Evolutionary conservation across 2,888 invertebrate species (phyloP).

Genomic region (Diaprepes abbreviatus): DNA sequence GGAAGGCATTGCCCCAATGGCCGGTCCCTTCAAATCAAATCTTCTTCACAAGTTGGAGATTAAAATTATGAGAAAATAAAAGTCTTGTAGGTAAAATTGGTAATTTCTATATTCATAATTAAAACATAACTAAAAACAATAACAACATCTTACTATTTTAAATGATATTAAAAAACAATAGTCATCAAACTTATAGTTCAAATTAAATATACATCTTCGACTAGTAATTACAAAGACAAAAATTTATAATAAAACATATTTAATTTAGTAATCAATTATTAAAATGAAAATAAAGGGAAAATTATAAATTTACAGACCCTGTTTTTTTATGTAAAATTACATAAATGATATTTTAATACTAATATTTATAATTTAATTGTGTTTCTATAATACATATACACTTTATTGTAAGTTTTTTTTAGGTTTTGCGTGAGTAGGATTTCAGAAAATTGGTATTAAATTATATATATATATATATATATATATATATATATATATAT

Average conservation of each 20-base stretch:
- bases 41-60: too few relatives aligned
- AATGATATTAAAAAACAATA: conserved; percentile 21
- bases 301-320: conserved; percentile 21
- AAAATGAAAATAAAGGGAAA: neutral
- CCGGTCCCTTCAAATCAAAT: too few relatives aligned
- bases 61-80: too few relatives aligned
- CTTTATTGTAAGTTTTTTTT: conserved; percentile 11
- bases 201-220: conserved; percentile 14
- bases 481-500: too few relatives aligned
- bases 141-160: conserved; percentile 20
- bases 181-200: conserved; percentile 15
- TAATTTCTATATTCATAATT: conserved; percentile 14
- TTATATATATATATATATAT: too few relatives aligned
- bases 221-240: conserved; percentile 27
- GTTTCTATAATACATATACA: conserved; percentile 5
- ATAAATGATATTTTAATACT: conserved; percentile 24
- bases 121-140: conserved; percentile 20
- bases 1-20: too few relatives aligned
- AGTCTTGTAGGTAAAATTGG: neutral
- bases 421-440: too few relatives aligned
- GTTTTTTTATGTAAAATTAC: conserved; percentile 21
- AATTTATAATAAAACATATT: conserved; percentile 6
- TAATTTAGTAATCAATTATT: conserved; percentile 13
- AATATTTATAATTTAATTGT: conserved; percentile 4
- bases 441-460: too few relatives aligned